Percentiles rank a stretch among this genome's conserved stretches.
Evolutionary conservation across 1,140 invertebrate species (phyloP).

Genomic region (Oscheius sp.): DNA sequence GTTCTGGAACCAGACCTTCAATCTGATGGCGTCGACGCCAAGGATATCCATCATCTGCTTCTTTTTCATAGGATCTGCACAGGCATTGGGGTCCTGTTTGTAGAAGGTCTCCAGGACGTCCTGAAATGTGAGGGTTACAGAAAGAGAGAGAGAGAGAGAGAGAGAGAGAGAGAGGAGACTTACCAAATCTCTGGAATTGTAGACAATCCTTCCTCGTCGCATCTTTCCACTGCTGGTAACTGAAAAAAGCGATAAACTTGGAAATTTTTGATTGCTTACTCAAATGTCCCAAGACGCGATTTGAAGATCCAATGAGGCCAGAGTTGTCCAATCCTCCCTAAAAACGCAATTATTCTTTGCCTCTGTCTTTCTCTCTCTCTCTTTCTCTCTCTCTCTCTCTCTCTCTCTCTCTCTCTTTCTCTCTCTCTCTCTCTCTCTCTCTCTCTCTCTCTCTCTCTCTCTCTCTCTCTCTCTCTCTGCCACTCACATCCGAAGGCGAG

Average conservation of each 20-base stretch:
- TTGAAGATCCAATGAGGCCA: neutral
- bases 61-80: conserved; percentile 9
- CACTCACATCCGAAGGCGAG: neutral
- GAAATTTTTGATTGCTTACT: neutral
- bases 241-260: neutral
- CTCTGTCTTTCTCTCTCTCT: neutral
- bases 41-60: conserved; percentile 14
- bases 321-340: neutral
- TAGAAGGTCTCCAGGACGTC: conserved; percentile 12
- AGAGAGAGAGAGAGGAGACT: neutral
- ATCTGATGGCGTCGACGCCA: neutral
- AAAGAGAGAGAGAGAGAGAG: neutral
- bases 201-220: conserved; percentile 1
- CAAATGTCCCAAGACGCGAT: neutral
- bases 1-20: conserved; percentile 18
- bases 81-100: neutral
- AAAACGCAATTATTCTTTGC: neutral
- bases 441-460: no score
- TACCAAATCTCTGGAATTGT: conserved; percentile 9
- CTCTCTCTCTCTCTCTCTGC: no score
- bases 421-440: no score
- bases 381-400: no score
- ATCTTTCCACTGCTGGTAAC: neutral
- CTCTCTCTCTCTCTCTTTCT: no score
- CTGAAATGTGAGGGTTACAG: neutral